Evolutionary conservation across 1,140 invertebrate species (phyloP).

Genomic region (Diprion similis): DNA sequence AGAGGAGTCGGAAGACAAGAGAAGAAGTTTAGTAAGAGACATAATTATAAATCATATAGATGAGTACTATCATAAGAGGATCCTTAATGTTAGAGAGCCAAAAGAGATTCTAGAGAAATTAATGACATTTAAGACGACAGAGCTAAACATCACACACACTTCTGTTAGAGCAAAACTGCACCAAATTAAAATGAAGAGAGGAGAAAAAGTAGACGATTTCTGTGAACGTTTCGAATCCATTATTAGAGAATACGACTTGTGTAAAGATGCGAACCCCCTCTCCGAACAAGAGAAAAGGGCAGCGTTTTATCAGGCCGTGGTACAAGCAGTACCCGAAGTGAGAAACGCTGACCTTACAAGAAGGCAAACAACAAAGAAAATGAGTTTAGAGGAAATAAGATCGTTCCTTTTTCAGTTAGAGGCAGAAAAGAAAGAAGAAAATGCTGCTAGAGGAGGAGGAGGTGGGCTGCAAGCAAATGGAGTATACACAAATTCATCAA

Average conservation of each 20-base stretch:
- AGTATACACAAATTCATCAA: slow-evolving; percentile 4
- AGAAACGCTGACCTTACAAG: slow-evolving; percentile 14
- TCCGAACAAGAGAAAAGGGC: no score
- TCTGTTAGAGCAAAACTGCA: slow-evolving; percentile 31
- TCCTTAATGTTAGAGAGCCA: slow-evolving; percentile 32
- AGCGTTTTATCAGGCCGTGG: no score
- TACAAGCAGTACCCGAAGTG: no score
- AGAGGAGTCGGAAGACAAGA: no score
- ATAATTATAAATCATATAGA: slow-evolving; percentile 36
- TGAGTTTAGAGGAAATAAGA: slow-evolving; percentile 18
- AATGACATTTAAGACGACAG: slow-evolving; percentile 15
- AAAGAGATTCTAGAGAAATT: slow-evolving; percentile 29
- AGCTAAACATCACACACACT: slow-evolving; percentile 26
- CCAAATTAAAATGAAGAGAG: slow-evolving; percentile 28
- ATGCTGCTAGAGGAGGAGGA: slow-evolving; percentile 9
- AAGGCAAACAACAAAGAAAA: slow-evolving; percentile 20
- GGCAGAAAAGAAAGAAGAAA: slow-evolving; percentile 3
- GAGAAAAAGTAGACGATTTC: slow-evolving; percentile 33
- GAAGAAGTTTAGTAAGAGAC: slow-evolving; percentile 10
- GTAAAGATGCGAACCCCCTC: slow-evolving; percentile 17
- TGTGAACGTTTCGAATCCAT: slow-evolving; percentile 31
- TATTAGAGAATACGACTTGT: slow-evolving; percentile 32
- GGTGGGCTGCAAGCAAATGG: background rate
- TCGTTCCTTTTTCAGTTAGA: background rate
- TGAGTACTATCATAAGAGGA: slow-evolving; percentile 36